A percentile compares a stretch with the other conserved stretches of the same genome.
These are phyloP conservation scores for Laspeyria flexula DNA, from an alignment of 2,888 invertebrate genomes.

Conservation along the genomic window DNA sequence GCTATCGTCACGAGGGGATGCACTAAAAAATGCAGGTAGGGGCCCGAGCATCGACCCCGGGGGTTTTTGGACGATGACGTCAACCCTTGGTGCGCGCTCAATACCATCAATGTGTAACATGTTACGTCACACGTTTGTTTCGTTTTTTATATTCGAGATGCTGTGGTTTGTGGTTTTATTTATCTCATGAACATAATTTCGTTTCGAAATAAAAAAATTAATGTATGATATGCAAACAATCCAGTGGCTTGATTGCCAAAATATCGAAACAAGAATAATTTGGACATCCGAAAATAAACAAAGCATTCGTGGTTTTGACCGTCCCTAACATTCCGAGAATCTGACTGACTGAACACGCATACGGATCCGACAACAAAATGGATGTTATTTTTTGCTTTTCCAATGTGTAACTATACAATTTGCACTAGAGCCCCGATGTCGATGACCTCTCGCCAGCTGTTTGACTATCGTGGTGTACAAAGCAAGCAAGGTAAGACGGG, in stretches of 20 bases:
- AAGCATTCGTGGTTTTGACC: conserved; percentile 62
- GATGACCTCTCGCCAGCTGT: conserved; percentile 82
- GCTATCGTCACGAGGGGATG: conserved; percentile 76
- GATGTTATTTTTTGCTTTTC: conserved; percentile 74
- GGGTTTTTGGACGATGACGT: conserved; percentile 74
- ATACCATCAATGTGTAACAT: conserved; percentile 54
- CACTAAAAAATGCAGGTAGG: conserved; percentile 84
- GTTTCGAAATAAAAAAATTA: conserved; percentile 23
- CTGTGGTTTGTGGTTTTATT: conserved; percentile 23
- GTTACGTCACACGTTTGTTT: conserved; percentile 27
- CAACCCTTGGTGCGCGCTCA: conserved; percentile 59
- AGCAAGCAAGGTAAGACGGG: conserved; percentile 70
- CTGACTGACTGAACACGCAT: conserved; percentile 54
- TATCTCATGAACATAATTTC: conserved; percentile 18
- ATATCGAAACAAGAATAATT: conserved; percentile 52
- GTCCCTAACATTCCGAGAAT: conserved; percentile 63
- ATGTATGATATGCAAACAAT: conserved; percentile 15
- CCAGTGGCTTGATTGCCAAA: conserved; percentile 23
- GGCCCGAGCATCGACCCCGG: conserved; percentile 80
- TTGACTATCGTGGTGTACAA: conserved; percentile 73
- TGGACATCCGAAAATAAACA: conserved; percentile 48
- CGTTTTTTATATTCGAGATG: conserved; percentile 24
- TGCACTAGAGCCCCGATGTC: conserved; percentile 77
- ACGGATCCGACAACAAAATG: conserved; percentile 65
- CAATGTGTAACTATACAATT: conserved; percentile 81